A percentile compares a stretch with the other conserved stretches of the same genome.
These are phyloP conservation scores for Leptinotarsa haldemani DNA, from an alignment of 2,888 invertebrate species.

Conservation along the genomic window DNA sequence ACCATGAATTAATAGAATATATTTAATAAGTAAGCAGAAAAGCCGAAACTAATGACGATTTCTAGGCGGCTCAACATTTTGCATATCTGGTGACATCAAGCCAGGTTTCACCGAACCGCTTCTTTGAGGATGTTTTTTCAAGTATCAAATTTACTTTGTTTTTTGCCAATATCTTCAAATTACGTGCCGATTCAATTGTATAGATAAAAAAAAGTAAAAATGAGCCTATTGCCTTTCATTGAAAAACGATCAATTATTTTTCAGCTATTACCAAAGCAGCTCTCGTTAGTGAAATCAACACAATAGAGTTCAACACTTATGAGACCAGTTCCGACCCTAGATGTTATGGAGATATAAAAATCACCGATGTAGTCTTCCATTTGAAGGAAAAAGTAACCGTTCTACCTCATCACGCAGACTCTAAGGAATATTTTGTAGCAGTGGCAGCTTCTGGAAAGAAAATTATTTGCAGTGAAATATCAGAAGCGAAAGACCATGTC, in stretches of 20 bases:
- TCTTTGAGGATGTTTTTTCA: no score
- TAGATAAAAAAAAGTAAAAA: not conserved
- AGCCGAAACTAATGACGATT: no score
- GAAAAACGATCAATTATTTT: not conserved
- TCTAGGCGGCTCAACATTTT: no score
- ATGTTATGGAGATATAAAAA: slow-evolving; percentile 41
- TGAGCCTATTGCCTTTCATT: not conserved
- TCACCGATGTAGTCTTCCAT: slow-evolving; percentile 42
- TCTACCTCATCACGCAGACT: slow-evolving; percentile 23
- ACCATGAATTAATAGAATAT: no score
- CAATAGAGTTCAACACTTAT: slow-evolving; percentile 41
- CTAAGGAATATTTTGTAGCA: slow-evolving; percentile 43
- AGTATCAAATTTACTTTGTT: no score
- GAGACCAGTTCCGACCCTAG: slow-evolving; percentile 25
- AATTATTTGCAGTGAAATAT: slow-evolving; percentile 46
- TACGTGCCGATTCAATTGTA: not conserved
- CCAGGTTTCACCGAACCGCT: no score
- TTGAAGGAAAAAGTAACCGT: slow-evolving; percentile 28
- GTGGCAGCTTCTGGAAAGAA: slow-evolving; percentile 44
- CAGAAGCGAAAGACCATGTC: slow-evolving; percentile 35
- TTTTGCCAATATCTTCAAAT: no score
- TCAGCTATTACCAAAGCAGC: slow-evolving; percentile 43
- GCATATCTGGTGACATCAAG: no score
- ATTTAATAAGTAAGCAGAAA: no score
- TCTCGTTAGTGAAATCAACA: slow-evolving; percentile 45